Evolutionary conservation across 2,888 invertebrate species (phyloP), one percentile per base, ranked within the genome.

Genomic region (Tridacna gigas): DNA sequence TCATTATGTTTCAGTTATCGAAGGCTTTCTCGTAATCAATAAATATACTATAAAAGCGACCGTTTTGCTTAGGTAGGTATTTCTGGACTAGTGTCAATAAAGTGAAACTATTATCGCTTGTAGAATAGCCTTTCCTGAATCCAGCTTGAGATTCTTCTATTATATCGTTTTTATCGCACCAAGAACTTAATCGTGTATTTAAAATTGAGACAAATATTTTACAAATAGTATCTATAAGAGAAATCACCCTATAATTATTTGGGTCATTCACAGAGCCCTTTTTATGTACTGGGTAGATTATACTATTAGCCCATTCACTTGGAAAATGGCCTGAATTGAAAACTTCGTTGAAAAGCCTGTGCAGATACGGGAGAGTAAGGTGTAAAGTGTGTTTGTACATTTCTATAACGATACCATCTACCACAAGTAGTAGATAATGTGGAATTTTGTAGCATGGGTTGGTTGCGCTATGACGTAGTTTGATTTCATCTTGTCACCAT

Each of bases 211-310:
- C 25, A 63, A 63, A 63, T 18, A 63, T 63, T 63, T 63, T 63
- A 63, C 25, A 63, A 18, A 63, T 63, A 12, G 11, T 12, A 63
- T 63, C 25, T 18, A 63, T 63, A 66, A 66, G 25, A 9, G 25
- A 66, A 22, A 25, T 66, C 20, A 73, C 83, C 26, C 79, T 63
- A 45, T 80, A 79, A 65, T 83, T 83, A 47, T 79, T 79, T 5
- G 76, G 76, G 7, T 73, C 69, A 26, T n/a, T 28, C 28, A 25
- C 69, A 51, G 12, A 22, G 22, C 77, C 75, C 28, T 69, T 69
- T 69, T 69, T 69, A 47, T 69, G 47, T n/a, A 69, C 45, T 69
- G 69, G 69, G 20, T 28, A 12, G n/a, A 69, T 69, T 37, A 69
- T 47, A 69, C 69, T 69, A n/a, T 26, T 47, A n/a, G 37, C 20